A percentile compares a stretch with the other conserved stretches of the same genome.
Conservation (phyloP, 2,113 vertebrate genomes). For the Megaceryle maxima region DNA sequence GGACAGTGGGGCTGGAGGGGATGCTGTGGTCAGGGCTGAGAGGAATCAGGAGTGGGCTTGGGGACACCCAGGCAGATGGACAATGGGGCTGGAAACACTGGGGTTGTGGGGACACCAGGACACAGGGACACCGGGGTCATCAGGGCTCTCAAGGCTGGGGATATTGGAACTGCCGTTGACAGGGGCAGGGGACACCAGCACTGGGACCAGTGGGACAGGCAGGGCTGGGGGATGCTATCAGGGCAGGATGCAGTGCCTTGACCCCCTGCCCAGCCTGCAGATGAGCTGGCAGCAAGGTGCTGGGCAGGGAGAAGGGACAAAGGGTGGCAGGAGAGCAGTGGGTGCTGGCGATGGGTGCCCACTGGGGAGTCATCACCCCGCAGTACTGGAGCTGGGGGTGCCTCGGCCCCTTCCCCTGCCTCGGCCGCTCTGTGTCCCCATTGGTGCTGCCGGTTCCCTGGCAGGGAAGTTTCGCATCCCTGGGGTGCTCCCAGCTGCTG, state of each 20-base stretch:
- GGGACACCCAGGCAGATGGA: background rate
- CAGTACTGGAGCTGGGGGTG: accelerated
- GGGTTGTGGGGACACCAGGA: background rate
- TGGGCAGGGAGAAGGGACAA: background rate
- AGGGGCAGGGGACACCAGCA: background rate
- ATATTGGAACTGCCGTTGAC: too few relatives aligned
- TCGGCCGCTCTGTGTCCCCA: accelerated
- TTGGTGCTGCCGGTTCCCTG: background rate
- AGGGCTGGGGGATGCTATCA: background rate
- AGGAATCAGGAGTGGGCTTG: background rate
- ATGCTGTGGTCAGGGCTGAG: background rate
- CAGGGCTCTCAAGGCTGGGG: background rate
- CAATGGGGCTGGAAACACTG: background rate
- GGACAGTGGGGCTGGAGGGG: background rate
- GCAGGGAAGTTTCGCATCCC: background rate
- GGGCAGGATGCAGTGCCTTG: background rate
- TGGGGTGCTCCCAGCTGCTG: background rate
- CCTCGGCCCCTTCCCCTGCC: background rate
- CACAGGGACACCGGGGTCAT: background rate
- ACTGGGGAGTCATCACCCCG: accelerated
- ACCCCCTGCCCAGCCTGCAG: background rate
- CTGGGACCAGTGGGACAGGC: background rate
- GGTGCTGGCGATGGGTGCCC: background rate
- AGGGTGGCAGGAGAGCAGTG: background rate
- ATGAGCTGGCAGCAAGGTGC: background rate